These are phyloP conservation scores for Puffinus mauretanicus DNA, from an alignment of 2,113 vertebrate species.

Conservation along the genomic window DNA sequence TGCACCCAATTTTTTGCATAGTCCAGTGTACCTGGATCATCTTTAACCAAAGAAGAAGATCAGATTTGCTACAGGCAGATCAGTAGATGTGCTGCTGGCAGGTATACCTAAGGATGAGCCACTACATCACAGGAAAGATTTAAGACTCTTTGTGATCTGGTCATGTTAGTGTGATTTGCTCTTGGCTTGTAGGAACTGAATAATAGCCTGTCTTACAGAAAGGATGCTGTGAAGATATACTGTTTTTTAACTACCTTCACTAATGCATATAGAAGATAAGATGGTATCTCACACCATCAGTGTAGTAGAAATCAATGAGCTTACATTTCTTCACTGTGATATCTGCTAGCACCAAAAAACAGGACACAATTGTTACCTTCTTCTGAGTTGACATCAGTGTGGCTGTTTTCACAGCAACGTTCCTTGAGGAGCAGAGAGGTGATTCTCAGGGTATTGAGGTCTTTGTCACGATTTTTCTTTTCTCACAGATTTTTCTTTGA, in stretches of 20 bases:
- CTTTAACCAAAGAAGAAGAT: background rate
- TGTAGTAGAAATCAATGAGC: background rate
- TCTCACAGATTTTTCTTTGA: slow-evolving; percentile 1
- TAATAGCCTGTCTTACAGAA: background rate
- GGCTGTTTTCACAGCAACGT: background rate
- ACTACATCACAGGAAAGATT: background rate
- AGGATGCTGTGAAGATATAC: background rate
- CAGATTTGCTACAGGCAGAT: background rate
- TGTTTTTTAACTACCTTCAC: background rate
- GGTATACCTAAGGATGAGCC: background rate
- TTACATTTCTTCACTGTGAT: background rate
- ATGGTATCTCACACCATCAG: background rate
- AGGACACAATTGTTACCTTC: background rate
- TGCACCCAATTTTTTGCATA: background rate
- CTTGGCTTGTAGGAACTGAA: background rate
- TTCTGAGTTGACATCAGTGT: background rate
- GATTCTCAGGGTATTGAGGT: background rate
- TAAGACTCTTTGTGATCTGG: background rate
- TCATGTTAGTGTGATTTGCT: background rate
- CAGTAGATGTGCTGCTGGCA: background rate
- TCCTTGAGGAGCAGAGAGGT: background rate
- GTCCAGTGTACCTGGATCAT: background rate
- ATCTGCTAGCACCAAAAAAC: background rate
- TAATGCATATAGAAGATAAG: background rate
- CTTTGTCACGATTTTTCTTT: background rate